Percentiles rank a stretch among this genome's conserved stretches.
Evolutionary conservation across 1,140 invertebrate genomes (phyloP).

Genomic region (Hermetia illucens): DNA sequence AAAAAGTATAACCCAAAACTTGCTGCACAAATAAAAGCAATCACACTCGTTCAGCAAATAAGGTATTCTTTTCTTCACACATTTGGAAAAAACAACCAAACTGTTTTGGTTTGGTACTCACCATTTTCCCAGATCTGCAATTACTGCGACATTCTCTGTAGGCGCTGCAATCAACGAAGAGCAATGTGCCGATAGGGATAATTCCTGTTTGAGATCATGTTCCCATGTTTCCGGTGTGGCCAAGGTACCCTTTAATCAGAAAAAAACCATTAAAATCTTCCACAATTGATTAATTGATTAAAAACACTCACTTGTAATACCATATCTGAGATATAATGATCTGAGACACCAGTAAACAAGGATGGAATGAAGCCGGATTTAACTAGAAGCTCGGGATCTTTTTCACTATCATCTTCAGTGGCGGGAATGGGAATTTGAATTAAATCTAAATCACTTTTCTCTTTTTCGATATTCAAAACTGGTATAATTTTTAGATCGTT

Average conservation of each 20-base stretch:
- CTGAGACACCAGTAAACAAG: conserved; percentile 45
- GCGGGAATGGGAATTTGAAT: conserved; percentile 8
- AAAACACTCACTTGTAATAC: conserved; percentile 42
- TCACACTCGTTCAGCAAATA: too few relatives aligned
- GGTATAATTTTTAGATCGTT: too few relatives aligned
- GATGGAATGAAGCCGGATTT: conserved; percentile 34
- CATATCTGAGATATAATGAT: conserved; percentile 64
- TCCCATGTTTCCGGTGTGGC: conserved; percentile 35
- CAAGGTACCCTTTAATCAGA: conserved; percentile 20
- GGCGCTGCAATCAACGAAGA: conserved; percentile 50
- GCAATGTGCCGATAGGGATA: conserved; percentile 41
- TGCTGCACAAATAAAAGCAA: too few relatives aligned
- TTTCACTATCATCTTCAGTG: conserved; percentile 21
- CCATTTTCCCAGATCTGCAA: conserved; percentile 75
- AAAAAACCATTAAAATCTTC: background rate
- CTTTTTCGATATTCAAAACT: too few relatives aligned
- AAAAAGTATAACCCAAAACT: too few relatives aligned
- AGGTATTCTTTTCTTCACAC: too few relatives aligned
- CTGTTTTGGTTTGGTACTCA: conserved; percentile 32
- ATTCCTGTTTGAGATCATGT: conserved; percentile 33
- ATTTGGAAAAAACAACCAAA: too few relatives aligned
- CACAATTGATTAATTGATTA: background rate
- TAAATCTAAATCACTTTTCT: conserved; percentile 1
- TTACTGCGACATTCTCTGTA: conserved; percentile 63
- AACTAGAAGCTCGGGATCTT: too few relatives aligned